Evolutionary conservation across 2,888 invertebrate species (phyloP).

Genomic region (Leucania comma): DNA sequence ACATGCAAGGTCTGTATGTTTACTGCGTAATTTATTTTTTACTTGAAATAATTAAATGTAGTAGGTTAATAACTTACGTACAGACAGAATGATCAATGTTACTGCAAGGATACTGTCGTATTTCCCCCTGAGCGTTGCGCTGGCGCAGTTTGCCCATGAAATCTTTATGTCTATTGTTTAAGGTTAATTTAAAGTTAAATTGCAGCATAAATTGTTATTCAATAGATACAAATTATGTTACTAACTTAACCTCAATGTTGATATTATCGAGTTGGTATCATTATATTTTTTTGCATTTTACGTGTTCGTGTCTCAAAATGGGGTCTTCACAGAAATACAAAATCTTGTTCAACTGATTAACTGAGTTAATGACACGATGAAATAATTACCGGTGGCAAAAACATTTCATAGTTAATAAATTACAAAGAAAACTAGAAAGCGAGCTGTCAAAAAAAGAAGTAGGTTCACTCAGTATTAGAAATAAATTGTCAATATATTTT

Average conservation of each 20-base stretch:
- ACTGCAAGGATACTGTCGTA: constrained; percentile 55
- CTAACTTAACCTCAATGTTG: constrained; percentile 32
- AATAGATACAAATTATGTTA: constrained; percentile 30
- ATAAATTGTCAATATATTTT: constrained; percentile 28
- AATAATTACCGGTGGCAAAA: constrained; percentile 16
- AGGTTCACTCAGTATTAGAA: constrained; percentile 26
- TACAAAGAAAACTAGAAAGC: constrained; percentile 31
- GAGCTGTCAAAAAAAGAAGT: constrained; percentile 13
- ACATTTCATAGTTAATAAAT: constrained; percentile 18
- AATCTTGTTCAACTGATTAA: neutral
- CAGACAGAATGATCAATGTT: constrained; percentile 54
- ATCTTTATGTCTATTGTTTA: constrained; percentile 49
- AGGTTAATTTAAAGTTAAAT: constrained; percentile 52
- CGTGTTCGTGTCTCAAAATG: constrained; percentile 25
- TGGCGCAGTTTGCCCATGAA: constrained; percentile 48
- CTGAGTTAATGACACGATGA: constrained; percentile 17
- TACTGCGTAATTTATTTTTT: constrained; percentile 29
- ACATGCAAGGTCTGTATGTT: constrained; percentile 39
- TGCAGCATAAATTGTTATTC: constrained; percentile 32
- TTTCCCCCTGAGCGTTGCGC: constrained; percentile 63
- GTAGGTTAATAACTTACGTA: constrained; percentile 39
- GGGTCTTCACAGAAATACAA: constrained; percentile 27
- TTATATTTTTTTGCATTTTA: constrained; percentile 18
- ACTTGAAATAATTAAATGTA: constrained; percentile 30
- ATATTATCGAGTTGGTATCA: constrained; percentile 11